Conservation (phyloP, 2,113 vertebrate species). For the Rhea americana region DNA sequence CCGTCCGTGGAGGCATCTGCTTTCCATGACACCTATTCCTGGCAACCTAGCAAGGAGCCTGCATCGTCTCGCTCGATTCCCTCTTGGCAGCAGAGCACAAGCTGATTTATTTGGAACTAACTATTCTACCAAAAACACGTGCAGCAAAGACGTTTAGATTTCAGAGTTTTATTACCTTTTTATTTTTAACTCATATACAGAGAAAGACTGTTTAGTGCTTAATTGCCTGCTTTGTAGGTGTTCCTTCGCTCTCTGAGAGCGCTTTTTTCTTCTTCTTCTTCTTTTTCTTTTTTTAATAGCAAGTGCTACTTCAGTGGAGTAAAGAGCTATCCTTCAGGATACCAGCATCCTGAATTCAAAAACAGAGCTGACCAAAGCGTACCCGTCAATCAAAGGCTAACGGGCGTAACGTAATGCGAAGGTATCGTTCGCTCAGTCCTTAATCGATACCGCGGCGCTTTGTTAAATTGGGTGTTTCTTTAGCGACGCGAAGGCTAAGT, state of each 20-base stretch:
- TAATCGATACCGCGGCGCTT: constrained; percentile 14
- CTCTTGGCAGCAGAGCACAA: neutral
- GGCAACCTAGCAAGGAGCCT: neutral
- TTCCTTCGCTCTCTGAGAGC: neutral
- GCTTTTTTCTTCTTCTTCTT: constrained; percentile 15
- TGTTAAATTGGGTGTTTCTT: constrained; percentile 31
- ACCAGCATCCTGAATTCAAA: constrained; percentile 35
- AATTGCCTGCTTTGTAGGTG: constrained; percentile 4
- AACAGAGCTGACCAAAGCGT: neutral
- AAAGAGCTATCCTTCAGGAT: constrained; percentile 23
- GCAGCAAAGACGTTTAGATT: neutral
- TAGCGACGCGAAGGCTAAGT: neutral
- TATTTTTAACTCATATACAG: neutral
- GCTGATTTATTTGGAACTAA: neutral
- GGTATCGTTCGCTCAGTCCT: constrained; percentile 1
- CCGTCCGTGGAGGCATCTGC: neutral
- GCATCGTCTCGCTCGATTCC: accelerated
- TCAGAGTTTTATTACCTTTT: neutral
- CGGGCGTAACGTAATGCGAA: neutral
- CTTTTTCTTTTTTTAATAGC: neutral
- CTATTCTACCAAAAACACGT: neutral
- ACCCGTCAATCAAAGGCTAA: constrained; percentile 54
- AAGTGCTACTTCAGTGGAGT: constrained; percentile 44
- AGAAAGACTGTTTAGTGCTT: neutral
- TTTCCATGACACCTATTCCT: neutral